These are phyloP conservation scores for Anolis apletophallus DNA, from an alignment of 2,797 vertebrate species.

Conservation along the genomic window DNA sequence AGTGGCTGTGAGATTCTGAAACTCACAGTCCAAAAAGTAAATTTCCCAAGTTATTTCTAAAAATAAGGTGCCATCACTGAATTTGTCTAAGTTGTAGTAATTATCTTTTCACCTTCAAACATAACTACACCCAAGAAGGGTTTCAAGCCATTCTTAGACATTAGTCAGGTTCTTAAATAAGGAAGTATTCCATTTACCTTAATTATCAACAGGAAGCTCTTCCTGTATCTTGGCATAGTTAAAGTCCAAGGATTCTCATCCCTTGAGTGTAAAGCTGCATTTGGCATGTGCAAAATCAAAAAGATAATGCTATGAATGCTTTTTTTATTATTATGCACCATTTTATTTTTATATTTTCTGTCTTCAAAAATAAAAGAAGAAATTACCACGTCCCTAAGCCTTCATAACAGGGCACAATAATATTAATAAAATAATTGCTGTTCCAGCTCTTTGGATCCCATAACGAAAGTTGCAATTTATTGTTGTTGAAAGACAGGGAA, in stretches of 20 bases:
- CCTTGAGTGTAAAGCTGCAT: background rate
- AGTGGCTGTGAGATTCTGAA: background rate
- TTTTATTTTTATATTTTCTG: background rate
- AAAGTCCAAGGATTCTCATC: background rate
- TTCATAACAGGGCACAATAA: background rate
- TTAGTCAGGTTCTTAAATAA: too few relatives aligned
- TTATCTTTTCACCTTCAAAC: too few relatives aligned
- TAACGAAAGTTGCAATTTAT: background rate
- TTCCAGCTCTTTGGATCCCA: background rate
- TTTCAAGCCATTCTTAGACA: too few relatives aligned
- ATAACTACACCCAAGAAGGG: too few relatives aligned
- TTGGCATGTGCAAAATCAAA: background rate
- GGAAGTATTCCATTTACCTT: too few relatives aligned
- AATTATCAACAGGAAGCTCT: too few relatives aligned
- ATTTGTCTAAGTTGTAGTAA: too few relatives aligned
- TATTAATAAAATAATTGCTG: background rate
- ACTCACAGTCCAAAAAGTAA: background rate
- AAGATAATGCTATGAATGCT: background rate
- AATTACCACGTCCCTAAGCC: background rate
- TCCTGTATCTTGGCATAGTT: too few relatives aligned
- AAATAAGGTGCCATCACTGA: too few relatives aligned
- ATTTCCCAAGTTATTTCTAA: too few relatives aligned
- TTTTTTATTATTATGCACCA: background rate
- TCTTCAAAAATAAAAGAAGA: background rate
- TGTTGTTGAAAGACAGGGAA: background rate